Conservation (phyloP, 2,888 invertebrate species). For the Agonopterix subpropinquella region DNA sequence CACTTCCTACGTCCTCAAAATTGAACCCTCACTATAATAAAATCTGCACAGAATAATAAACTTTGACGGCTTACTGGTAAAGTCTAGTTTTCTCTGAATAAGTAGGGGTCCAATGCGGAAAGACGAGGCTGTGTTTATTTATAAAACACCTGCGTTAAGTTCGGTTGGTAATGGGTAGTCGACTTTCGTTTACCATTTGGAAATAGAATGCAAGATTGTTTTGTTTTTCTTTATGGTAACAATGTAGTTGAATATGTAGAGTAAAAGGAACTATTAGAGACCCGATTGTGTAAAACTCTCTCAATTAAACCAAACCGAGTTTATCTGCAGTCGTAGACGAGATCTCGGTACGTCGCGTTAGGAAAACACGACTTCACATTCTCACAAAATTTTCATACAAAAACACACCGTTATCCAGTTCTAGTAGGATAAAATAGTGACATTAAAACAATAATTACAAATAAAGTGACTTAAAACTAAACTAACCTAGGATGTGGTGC, state of each 20-base stretch:
- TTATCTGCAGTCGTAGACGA: too few relatives aligned
- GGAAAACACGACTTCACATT: too few relatives aligned
- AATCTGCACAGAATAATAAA: not conserved
- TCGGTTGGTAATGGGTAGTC: conserved; percentile 1
- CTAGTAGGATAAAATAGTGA: too few relatives aligned
- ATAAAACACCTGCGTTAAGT: conserved; percentile 4
- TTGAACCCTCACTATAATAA: not conserved
- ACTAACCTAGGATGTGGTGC: too few relatives aligned
- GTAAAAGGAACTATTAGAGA: too few relatives aligned
- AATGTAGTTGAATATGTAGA: conserved; percentile 5
- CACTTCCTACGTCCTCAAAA: conserved; percentile 4
- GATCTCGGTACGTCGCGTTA: too few relatives aligned
- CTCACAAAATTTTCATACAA: too few relatives aligned
- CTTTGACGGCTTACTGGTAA: not conserved
- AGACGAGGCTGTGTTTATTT: conserved; percentile 6
- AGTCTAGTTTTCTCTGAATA: not conserved
- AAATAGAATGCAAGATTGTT: not conserved
- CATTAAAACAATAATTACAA: too few relatives aligned
- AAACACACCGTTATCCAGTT: too few relatives aligned
- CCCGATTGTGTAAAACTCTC: too few relatives aligned
- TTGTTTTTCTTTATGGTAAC: conserved; percentile 24
- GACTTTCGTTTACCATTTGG: not conserved
- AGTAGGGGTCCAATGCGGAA: not conserved
- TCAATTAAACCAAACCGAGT: too few relatives aligned
- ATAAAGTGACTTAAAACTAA: too few relatives aligned